Conservation (phyloP, 2,113 vertebrate species). For the Antennarius striatus region DNA sequence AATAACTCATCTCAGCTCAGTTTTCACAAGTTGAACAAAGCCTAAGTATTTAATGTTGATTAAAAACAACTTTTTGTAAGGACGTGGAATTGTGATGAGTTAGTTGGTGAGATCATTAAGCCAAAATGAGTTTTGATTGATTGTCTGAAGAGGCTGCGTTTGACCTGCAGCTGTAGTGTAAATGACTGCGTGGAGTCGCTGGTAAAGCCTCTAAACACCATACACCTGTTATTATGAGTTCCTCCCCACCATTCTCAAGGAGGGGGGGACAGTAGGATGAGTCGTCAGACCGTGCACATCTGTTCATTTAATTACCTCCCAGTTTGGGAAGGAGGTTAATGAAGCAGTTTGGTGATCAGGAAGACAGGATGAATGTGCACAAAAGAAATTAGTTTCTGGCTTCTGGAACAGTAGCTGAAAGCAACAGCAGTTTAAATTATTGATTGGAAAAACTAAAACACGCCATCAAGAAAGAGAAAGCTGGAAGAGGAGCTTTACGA, state of each 20-base stretch:
- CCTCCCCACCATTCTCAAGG: slow-evolving; percentile 41
- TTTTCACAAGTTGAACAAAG: slow-evolving; percentile 43
- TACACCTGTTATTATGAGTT: slow-evolving; percentile 66
- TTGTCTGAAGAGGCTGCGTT: slow-evolving; percentile 65
- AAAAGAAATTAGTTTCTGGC: slow-evolving; percentile 74
- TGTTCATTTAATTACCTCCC: slow-evolving; percentile 78
- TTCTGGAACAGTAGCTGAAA: slow-evolving; percentile 49
- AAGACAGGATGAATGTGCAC: slow-evolving; percentile 66
- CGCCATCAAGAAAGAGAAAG: slow-evolving; percentile 29
- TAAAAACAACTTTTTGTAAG: slow-evolving; percentile 56
- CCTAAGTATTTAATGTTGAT: slow-evolving; percentile 53
- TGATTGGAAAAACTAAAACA: slow-evolving; percentile 58
- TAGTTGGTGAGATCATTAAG: slow-evolving; percentile 39
- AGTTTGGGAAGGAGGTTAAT: slow-evolving; percentile 76
- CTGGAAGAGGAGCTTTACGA: slow-evolving; percentile 23
- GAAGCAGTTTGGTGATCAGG: slow-evolving; percentile 71
- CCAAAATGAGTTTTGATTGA: slow-evolving; percentile 66
- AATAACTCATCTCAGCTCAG: slow-evolving; percentile 35
- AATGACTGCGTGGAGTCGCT: slow-evolving; percentile 56
- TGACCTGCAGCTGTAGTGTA: slow-evolving; percentile 72
- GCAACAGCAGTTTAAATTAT: slow-evolving; percentile 59
- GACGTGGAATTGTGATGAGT: slow-evolving; percentile 43
- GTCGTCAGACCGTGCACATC: slow-evolving; percentile 76
- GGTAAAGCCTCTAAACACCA: slow-evolving; percentile 51
- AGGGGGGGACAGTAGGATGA: slow-evolving; percentile 48